Conservation (phyloP, 2,797 vertebrate genomes). For the Mormyrops boulengeri region DNA sequence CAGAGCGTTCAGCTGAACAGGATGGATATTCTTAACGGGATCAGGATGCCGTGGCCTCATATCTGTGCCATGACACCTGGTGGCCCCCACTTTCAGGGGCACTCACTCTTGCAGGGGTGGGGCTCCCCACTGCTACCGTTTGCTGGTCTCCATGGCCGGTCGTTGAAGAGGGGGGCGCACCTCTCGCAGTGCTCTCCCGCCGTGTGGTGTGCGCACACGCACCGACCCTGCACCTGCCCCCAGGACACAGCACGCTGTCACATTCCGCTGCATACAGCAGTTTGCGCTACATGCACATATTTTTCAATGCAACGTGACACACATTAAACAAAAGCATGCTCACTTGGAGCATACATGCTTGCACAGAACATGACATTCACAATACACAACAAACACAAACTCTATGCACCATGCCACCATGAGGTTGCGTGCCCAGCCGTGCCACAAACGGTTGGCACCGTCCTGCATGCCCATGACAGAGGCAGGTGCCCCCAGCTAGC, state of each 20-base stretch:
- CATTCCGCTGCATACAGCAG: neutral
- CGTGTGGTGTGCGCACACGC: neutral
- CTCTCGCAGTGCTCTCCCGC: neutral
- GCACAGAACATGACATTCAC: neutral
- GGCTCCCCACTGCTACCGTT: neutral
- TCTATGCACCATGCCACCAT: neutral
- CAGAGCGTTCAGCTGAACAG: neutral
- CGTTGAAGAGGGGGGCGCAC: neutral
- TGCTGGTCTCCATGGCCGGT: neutral
- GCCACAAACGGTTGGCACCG: neutral
- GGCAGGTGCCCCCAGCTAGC: neutral
- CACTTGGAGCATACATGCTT: neutral
- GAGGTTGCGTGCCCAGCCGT: neutral
- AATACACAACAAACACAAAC: neutral
- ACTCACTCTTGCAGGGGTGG: slow-evolving; percentile 8
- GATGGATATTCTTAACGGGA: neutral
- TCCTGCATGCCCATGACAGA: neutral
- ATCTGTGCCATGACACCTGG: neutral
- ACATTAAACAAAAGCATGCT: neutral
- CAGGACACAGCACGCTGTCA: neutral
- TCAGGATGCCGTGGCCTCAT: neutral
- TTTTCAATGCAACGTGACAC: neutral
- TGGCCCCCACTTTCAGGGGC: neutral
- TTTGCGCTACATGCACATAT: neutral
- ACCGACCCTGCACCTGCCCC: neutral